phyloP scores from a whole-genome alignment of 2,113 vertebrate species.

The Leptodactylus fuscus region DNA sequence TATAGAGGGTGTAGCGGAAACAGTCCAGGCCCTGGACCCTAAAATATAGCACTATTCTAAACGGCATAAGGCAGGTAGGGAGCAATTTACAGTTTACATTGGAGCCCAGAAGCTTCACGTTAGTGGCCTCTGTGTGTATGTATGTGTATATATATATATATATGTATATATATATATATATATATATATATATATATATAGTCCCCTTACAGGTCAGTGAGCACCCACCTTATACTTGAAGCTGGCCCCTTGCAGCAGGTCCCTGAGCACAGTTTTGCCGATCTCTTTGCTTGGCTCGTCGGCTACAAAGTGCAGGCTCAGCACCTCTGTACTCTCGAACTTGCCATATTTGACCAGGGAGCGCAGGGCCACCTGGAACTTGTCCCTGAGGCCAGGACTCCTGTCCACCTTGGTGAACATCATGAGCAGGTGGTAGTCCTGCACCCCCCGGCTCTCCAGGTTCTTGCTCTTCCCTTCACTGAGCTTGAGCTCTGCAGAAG shows the following conservation, averaged over 20 bases:
- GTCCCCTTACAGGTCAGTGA: no score
- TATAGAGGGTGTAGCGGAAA: no score
- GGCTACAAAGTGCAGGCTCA: conserved; percentile 75
- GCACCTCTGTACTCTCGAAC: conserved; percentile 77
- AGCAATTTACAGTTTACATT: no score
- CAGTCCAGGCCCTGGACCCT: no score
- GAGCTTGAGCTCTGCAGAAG: conserved; percentile 45
- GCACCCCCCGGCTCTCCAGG: conserved; percentile 49
- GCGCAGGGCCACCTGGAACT: conserved; percentile 75
- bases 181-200: no score
- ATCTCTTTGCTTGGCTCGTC: conserved; percentile 77
- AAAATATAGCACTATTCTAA: no score
- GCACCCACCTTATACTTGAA: conserved; percentile 86
- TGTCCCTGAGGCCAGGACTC: conserved; percentile 78
- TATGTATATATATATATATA: no score
- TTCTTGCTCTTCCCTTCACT: conserved; percentile 46
- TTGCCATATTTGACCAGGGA: conserved; percentile 72
- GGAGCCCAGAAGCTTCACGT: no score
- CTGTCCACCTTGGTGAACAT: conserved; percentile 94
- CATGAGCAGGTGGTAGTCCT: conserved; percentile 83
- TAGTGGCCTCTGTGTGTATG: no score
- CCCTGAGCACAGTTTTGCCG: conserved; percentile 80
- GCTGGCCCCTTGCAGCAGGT: conserved; percentile 78
- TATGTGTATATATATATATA: no score
- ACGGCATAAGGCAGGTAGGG: no score